These are phyloP conservation scores for Hirudinaria manillensis DNA, from an alignment of 2,888 invertebrate species.

Conservation along the genomic window DNA sequence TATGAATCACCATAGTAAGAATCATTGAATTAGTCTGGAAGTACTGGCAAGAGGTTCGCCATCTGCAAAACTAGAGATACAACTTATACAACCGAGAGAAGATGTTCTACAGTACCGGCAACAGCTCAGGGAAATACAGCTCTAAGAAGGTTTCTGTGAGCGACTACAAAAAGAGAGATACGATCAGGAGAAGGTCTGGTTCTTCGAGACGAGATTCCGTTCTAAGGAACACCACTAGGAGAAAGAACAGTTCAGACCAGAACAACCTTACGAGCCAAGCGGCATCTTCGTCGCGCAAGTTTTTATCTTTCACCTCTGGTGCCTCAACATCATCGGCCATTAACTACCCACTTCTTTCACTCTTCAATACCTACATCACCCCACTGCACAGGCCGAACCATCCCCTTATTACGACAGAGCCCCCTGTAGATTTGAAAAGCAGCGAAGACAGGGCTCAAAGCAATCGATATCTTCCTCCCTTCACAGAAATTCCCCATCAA, in stretches of 20 bases:
- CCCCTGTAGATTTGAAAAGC: constrained; percentile 12
- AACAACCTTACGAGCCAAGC: neutral
- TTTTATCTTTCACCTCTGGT: constrained; percentile 11
- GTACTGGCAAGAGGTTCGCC: neutral
- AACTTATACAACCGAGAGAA: neutral
- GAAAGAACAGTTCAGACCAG: constrained; percentile 13
- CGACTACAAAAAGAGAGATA: constrained; percentile 17
- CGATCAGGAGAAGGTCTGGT: constrained; percentile 9
- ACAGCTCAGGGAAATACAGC: constrained; percentile 16
- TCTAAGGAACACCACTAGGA: neutral
- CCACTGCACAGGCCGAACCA: constrained; percentile 21
- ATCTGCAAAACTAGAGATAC: neutral
- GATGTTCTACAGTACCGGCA: constrained; percentile 31
- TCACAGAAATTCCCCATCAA: constrained; percentile 15
- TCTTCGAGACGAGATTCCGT: neutral
- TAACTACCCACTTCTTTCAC: constrained; percentile 29
- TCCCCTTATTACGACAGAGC: neutral
- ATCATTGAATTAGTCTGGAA: neutral
- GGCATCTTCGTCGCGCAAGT: constrained; percentile 6
- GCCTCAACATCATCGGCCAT: constrained; percentile 10
- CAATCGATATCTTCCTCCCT: neutral
- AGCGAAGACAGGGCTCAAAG: neutral
- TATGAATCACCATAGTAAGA: neutral
- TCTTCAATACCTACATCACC: constrained; percentile 24
- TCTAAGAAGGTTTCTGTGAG: neutral